Evolutionary conservation across 2,797 vertebrate species (phyloP).

Genomic region (Mareca strepera): DNA sequence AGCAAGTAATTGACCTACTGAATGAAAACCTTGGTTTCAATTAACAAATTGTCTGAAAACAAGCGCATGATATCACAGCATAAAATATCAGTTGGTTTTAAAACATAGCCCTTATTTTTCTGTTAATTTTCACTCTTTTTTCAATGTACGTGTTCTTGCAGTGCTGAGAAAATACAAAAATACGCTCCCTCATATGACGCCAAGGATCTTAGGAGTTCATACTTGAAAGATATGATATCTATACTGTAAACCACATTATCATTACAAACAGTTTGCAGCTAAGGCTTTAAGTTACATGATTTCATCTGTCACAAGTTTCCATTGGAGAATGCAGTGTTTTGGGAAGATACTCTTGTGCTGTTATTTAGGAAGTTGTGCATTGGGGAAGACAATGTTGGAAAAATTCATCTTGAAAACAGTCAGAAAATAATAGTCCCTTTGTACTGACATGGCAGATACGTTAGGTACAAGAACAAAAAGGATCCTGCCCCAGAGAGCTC

Average conservation of each 20-base stretch:
- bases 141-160: background rate
- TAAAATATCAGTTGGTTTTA: background rate
- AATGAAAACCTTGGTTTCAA: background rate
- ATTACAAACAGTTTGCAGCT: background rate
- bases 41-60: background rate
- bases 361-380: background rate
- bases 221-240: background rate
- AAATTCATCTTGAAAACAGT: background rate
- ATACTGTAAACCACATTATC: background rate
- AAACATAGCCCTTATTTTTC: background rate
- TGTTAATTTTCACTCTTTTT: background rate
- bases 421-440: background rate
- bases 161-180: background rate
- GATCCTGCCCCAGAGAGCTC: background rate
- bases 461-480: background rate
- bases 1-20: background rate
- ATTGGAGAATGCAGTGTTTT: background rate
- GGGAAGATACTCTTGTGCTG: background rate
- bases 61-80: background rate
- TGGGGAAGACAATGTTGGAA: background rate
- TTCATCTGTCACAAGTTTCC: background rate
- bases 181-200: background rate
- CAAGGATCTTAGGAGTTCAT: background rate
- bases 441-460: background rate
- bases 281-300: background rate